Percentiles rank a stretch among this genome's conserved stretches.
These are phyloP conservation scores for Drosophila mayri DNA, from an alignment of 1,140 invertebrate genomes.

Conservation along the genomic window DNA sequence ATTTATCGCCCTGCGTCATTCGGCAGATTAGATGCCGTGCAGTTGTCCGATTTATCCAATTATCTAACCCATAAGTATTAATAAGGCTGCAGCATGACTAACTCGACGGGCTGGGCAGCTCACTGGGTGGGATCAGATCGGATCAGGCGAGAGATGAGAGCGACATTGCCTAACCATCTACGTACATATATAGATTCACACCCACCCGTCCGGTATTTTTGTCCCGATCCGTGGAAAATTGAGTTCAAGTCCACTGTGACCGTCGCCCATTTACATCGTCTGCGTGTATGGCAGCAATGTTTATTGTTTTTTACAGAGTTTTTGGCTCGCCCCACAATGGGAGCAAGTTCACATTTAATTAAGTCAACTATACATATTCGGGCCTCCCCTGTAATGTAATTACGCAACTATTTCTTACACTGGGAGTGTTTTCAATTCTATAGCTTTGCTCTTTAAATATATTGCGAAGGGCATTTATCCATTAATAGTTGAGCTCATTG, in stretches of 20 bases:
- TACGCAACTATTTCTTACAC: constrained; percentile 52
- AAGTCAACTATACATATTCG: constrained; percentile 63
- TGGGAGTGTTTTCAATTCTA: not conserved
- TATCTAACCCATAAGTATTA: not conserved
- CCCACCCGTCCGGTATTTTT: constrained; percentile 25
- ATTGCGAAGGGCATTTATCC: not conserved
- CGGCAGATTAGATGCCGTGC: constrained; percentile 17
- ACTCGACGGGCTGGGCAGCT: constrained; percentile 14
- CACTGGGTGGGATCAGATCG: constrained; percentile 8
- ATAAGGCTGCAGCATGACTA: constrained; percentile 20
- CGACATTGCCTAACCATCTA: constrained; percentile 10
- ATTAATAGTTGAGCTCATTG: not conserved
- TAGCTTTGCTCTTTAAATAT: not conserved
- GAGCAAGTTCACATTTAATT: constrained; percentile 77
- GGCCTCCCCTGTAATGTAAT: constrained; percentile 36
- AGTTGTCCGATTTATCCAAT: constrained; percentile 5
- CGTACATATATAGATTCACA: constrained; percentile 16
- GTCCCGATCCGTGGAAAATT: constrained; percentile 37
- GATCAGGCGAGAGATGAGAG: constrained; percentile 24
- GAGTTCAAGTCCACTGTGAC: constrained; percentile 65
- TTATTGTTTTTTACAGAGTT: constrained; percentile 27
- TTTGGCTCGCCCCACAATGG: constrained; percentile 45
- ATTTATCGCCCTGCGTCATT: constrained; percentile 42
- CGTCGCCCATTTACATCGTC: constrained; percentile 15
- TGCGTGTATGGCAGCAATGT: constrained; percentile 51